These are phyloP conservation scores for Drosophila subquinaria DNA, from an alignment of 2,888 invertebrate species.

Conservation along the genomic window DNA sequence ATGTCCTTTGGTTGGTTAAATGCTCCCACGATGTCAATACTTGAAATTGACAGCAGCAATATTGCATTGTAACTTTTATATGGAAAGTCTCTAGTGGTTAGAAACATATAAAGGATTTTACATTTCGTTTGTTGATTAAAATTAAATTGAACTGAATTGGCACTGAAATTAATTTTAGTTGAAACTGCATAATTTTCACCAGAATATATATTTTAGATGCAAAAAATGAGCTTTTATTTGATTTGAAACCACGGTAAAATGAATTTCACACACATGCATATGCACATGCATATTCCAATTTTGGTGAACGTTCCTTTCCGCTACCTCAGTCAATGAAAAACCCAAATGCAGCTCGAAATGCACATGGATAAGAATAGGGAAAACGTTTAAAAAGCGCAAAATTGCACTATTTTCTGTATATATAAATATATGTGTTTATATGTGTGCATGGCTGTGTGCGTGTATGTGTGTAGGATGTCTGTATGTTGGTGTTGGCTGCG, in stretches of 20 bases:
- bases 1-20: slow-evolving; percentile 62
- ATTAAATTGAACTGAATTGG: slow-evolving; percentile 17
- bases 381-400: slow-evolving; percentile 60
- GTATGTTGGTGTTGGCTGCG: slow-evolving; percentile 29
- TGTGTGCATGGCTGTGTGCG: slow-evolving; percentile 11
- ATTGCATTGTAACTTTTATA: slow-evolving; percentile 15
- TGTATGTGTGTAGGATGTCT: slow-evolving; percentile 10
- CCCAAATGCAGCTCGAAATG: slow-evolving; percentile 9
- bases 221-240: not conserved
- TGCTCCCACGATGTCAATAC: slow-evolving; percentile 72
- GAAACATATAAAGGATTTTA: slow-evolving; percentile 13
- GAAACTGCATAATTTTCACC: not conserved
- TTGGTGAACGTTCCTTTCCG: slow-evolving; percentile 3
- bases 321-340: slow-evolving; percentile 31
- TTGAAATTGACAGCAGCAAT: slow-evolving; percentile 61
- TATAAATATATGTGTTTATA: slow-evolving; percentile 27
- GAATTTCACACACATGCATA: not conserved
- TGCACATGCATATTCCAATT: slow-evolving; percentile 20
- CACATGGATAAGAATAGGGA: slow-evolving; percentile 34
- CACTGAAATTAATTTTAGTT: slow-evolving; percentile 31
- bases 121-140: slow-evolving; percentile 27
- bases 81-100: slow-evolving; percentile 7
- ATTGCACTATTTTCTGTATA: slow-evolving; percentile 36
- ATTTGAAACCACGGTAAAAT: slow-evolving; percentile 29
- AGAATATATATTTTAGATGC: not conserved